These are phyloP conservation scores for Salmo trutta DNA, from an alignment of 2,797 vertebrate species.

Conservation along the genomic window DNA sequence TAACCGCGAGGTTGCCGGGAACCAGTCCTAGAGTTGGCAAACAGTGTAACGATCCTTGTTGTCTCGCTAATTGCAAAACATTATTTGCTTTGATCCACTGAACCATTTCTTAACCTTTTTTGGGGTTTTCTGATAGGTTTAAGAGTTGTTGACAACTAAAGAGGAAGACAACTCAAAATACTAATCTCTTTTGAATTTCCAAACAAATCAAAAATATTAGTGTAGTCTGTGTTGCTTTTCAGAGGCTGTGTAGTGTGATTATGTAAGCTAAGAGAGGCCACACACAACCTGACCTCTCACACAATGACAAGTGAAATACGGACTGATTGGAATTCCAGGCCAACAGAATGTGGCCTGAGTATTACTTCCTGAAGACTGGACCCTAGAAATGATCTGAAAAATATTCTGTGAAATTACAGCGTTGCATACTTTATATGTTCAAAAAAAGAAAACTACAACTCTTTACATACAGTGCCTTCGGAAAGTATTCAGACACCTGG, in stretches of 20 bases:
- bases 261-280: background rate
- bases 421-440: background rate
- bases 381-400: background rate
- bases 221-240: background rate
- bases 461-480: too few relatives aligned
- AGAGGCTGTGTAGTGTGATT: background rate
- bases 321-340: constrained; percentile 2
- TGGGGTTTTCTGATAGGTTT: background rate
- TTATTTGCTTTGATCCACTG: constrained; percentile 58
- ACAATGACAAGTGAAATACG: background rate
- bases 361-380: constrained; percentile 15
- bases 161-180: background rate
- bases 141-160: background rate
- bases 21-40: constrained; percentile 47
- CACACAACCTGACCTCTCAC: background rate
- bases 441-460: too few relatives aligned
- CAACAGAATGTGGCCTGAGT: background rate
- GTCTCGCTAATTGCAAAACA: constrained; percentile 44
- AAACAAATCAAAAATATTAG: background rate
- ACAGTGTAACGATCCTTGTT: constrained; percentile 30
- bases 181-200: background rate
- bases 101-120: constrained; percentile 43
- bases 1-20: constrained; percentile 40
- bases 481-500: too few relatives aligned
- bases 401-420: background rate